Evolutionary conservation across 2,888 invertebrate species (phyloP), one percentile per base, ranked within the genome.

Genomic region (Hylaea fasciaria): DNA sequence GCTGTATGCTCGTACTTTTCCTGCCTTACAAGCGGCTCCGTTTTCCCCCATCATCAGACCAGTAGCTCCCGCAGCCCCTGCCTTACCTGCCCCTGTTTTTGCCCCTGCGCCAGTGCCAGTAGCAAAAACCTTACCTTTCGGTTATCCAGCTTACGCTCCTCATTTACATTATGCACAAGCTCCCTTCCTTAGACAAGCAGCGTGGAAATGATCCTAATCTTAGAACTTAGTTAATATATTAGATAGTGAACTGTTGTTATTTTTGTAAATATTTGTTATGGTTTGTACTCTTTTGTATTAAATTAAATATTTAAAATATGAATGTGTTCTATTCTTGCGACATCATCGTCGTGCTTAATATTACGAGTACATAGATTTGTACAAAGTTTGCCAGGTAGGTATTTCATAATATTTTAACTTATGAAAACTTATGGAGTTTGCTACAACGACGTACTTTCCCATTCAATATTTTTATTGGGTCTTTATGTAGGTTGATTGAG

Each of bases 121-220:
- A 46, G 74, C 80, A 39, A 81, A 75, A 72, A 70, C 77, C 28
- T 43, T 74, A 12, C 85, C 84, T n/a, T 74, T 73, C 46, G 72
- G 71, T 37, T 10, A 65, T 13, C 62, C 63, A 11, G 52, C 60
- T n/a, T 92, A 88, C 63, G 87, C 74, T 29, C 80, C 78, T 50
- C 72, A 73, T 41, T 53, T 76, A 9, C 73, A 70, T 3, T 77
- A 81, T 11, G 74, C 77, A 0, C 83, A 82, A 8, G 70, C 80
- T 13, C 83, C 86, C 2, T 32, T 80, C 45, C 49, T 80, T 8
- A 88, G 81, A 75, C 83, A 90, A 68, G 72, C 67, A 54, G 89
- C 89, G 64, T 91, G 91, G 90, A 89, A 91, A 81, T 90, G 72
- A 87, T 65, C 73, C 68, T 79, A 83, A 79, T 80, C 72, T 71